Evolutionary conservation across 2,797 vertebrate genomes (phyloP).

Genomic region (Myripristis jacobus): DNA sequence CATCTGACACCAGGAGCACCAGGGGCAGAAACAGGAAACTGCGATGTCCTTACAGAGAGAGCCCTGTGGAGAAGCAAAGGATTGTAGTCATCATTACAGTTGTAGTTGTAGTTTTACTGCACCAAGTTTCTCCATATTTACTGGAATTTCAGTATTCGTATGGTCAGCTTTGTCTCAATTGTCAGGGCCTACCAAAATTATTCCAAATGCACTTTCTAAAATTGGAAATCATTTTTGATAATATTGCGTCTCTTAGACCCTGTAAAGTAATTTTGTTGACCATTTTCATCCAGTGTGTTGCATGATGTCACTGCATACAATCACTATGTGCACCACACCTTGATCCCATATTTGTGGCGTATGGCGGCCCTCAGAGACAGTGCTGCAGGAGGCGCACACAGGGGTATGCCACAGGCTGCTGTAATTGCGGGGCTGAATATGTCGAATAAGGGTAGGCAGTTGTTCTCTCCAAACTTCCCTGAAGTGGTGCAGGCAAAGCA

Average conservation of each 20-base stretch:
- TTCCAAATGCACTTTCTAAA: no score
- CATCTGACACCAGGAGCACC: constrained; percentile 81
- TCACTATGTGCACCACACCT: constrained; percentile 23
- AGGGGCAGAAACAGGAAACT: constrained; percentile 55
- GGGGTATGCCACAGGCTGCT: constrained; percentile 2
- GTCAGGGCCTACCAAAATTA: no score
- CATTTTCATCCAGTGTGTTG: neutral
- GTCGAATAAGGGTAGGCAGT: constrained; percentile 64
- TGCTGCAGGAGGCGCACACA: constrained; percentile 45
- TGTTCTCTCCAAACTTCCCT: constrained; percentile 47
- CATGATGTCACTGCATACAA: no score
- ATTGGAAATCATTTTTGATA: neutral
- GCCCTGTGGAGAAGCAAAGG: constrained; percentile 61
- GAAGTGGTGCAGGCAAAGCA: constrained; percentile 67
- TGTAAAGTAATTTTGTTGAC: neutral
- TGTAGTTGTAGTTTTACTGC: no score
- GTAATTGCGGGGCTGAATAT: neutral
- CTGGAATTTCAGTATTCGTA: no score
- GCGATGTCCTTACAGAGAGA: constrained; percentile 70
- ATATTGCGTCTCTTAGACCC: neutral
- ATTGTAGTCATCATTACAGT: no score
- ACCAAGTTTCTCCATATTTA: no score
- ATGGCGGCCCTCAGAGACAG: constrained; percentile 44
- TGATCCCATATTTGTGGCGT: constrained; percentile 58
- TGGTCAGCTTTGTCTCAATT: no score